Base-by-base conservation (phyloP, 1,140 invertebrate genomes). In the Heliconius congener region DNA sequence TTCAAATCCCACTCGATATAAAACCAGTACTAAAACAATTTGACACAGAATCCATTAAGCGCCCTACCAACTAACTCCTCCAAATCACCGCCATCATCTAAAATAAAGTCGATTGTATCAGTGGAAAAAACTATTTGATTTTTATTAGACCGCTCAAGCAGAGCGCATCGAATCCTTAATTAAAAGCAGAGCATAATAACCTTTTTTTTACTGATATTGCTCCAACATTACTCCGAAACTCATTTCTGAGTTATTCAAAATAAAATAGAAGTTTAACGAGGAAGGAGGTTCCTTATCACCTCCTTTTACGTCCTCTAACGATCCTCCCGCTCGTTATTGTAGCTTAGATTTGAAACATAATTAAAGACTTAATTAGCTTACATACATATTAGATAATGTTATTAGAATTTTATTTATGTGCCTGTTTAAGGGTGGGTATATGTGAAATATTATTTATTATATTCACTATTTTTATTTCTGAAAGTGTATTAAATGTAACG, bases 131-230 rank as follows among this genome's bases (percentile, higher is more conserved):
- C 82, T 82, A 88, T 87, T 88, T 87, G 76, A 85, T 74, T 86
- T 88, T 88, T 86, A 88, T 88, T 85, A 81, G 78, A 79, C 81
- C 83, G 76, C 83, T 83, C 81, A 88, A 88, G 83, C 84, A 85
- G 87, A 85, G 86, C 89, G 90, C 80, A 76, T 83, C 90, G 81
- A 92, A 93, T 93, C 81, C 81, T 86, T 93, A 93, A 93, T 93
- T 90, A 92, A 90, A 90, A 89, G 77, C 77, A 71, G 39, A 18
- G 70, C 60, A 27, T 77, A 78, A 83, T 81, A 75, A 82, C 55
- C 75, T 74, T 77, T 72, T 81, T 77, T 81, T 75, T 34, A 46
- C 50, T 19, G 37, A 72, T 66, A 60, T 60, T 60, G 57, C 9
- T 34, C 2, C 34, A 82, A 57, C 27, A 79, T 78, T 82, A 85